Base-by-base conservation (phyloP, 2,797 vertebrate genomes). In the Chlorospingus semifuscus region DNA sequence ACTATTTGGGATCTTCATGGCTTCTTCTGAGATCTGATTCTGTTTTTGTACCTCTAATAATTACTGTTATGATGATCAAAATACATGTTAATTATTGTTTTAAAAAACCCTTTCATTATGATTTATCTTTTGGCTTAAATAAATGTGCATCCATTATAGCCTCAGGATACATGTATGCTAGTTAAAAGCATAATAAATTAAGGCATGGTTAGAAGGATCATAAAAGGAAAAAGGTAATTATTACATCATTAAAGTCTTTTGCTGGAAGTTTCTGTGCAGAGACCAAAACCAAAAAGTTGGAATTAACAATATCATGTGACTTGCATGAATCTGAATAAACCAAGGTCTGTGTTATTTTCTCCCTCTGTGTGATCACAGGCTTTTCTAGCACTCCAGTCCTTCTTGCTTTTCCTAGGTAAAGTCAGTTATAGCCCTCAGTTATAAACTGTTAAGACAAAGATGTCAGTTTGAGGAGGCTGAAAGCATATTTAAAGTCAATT, bases 121-220 rank as follows among this genome's bases (percentile, higher is more conserved):
- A 93, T 95, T 95, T 96, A 94, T 96, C 94, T 94, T 93, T 96
- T 95, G 87, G 76, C 89, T 96, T 93, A 88, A 86, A 83, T 93
- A 94, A 91, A 93, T 86, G 74, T 86, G 77, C 66, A 80, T 53
- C 66, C 74, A 81, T 91, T 75, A 42, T 91, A 94, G 85, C 95
- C 83, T 82, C 44, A 53, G 87, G 91, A 91, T 77, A 87, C 68
- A 70, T 71, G 75, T 96, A 93, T 93, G 63, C 77, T 90, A 79
- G 70, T 90, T 92, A 84, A 94, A 95, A 90, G 53, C 70, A 84
- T 68, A 77, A 72, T 95, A 94, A 95, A 94, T 95, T 95, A 94
- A 91, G 26, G 30, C 63, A 83, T 22, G 90, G 69, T 96, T 72
- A 92, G 84, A 94, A 84, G 82, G 64, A 79, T 94, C 72, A 70